Conservation (phyloP, 2,888 invertebrate genomes). For the Plebejus anna region DNA sequence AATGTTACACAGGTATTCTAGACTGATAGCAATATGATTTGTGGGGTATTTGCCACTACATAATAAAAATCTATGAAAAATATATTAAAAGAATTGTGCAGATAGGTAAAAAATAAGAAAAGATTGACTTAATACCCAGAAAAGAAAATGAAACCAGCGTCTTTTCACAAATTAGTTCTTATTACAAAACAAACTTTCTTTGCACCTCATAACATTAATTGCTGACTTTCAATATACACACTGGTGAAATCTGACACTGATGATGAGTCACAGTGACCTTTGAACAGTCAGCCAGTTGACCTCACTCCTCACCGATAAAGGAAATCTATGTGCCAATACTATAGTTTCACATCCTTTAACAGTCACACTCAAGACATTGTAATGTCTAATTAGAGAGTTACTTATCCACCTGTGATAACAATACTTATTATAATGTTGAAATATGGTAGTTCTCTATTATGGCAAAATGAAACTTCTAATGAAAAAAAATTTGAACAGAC, state of each 20-base stretch:
- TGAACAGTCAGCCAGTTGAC: neutral
- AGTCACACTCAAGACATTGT: neutral
- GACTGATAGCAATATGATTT: neutral
- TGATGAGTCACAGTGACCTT: constrained; percentile 1
- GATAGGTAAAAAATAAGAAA: too few relatives aligned
- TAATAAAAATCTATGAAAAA: too few relatives aligned
- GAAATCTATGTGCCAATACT: constrained; percentile 8
- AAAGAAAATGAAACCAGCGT: neutral
- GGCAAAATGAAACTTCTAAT: too few relatives aligned
- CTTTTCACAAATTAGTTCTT: neutral
- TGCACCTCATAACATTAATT: neutral
- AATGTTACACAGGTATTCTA: neutral
- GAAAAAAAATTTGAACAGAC: too few relatives aligned
- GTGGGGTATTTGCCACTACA: neutral
- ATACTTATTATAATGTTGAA: too few relatives aligned
- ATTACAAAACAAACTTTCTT: neutral
- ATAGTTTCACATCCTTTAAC: neutral
- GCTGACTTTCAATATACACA: neutral
- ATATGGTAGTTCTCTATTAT: too few relatives aligned
- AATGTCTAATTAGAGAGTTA: too few relatives aligned
- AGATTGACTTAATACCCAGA: neutral
- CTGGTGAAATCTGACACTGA: neutral
- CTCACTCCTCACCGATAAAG: neutral
- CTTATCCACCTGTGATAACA: too few relatives aligned
- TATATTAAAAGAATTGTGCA: too few relatives aligned